Percentiles rank a stretch among this genome's conserved stretches.
These are phyloP conservation scores for Gadopsis marmoratus DNA, from an alignment of 2,797 vertebrate species.

Conservation along the genomic window DNA sequence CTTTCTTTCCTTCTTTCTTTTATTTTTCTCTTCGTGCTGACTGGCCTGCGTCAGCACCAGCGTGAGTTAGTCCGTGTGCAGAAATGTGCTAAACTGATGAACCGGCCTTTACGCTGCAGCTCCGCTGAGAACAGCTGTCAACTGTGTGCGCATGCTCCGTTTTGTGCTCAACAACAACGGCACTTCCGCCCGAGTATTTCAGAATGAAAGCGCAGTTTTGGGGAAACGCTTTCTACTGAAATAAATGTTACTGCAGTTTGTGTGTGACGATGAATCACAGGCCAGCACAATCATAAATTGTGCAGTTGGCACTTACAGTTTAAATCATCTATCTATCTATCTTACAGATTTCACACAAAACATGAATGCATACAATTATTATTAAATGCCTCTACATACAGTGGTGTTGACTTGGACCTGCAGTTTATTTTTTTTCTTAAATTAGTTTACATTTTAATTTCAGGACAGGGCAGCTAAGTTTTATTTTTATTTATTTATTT, in stretches of 20 bases:
- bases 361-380: neutral
- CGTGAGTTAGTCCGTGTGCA: neutral
- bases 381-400: neutral
- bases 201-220: slow-evolving; percentile 48
- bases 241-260: neutral
- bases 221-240: neutral
- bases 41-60: neutral
- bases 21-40: neutral
- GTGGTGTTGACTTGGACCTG: neutral
- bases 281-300: neutral
- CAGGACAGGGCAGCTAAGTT: too few species aligned
- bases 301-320: too few species aligned
- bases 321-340: neutral
- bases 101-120: neutral
- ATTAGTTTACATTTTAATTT: neutral
- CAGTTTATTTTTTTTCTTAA: neutral
- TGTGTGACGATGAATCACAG: neutral
- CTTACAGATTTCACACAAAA: neutral
- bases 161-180: accelerated
- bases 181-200: slow-evolving; percentile 46
- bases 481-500: too few species aligned
- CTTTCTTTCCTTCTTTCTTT: neutral
- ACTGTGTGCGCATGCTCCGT: slow-evolving; percentile 41
- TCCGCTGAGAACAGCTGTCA: slow-evolving; percentile 13
- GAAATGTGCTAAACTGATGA: neutral